Evolutionary conservation across 2,113 vertebrate genomes (phyloP).

Genomic region (Myxocyprinus asiaticus): DNA sequence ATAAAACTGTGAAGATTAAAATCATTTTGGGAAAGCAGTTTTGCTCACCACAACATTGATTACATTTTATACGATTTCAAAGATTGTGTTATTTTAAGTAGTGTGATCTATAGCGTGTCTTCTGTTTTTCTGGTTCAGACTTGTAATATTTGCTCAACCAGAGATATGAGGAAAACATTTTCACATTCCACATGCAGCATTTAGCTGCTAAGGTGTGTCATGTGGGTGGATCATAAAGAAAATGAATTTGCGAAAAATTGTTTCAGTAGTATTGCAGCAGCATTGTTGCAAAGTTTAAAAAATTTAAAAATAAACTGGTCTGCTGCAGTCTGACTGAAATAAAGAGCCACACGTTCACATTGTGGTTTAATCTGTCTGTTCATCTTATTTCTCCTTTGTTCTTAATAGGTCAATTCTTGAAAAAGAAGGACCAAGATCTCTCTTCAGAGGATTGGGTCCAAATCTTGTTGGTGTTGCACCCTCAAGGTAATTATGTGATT

Average conservation of each 20-base stretch:
- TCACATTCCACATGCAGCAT: neutral
- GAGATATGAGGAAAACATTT: no score
- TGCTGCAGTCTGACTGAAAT: no score
- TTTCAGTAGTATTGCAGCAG: no score
- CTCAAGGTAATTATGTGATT: slow-evolving; percentile 82
- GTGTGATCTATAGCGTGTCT: no score
- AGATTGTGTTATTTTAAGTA: no score
- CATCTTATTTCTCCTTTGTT: slow-evolving; percentile 23
- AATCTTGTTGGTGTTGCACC: slow-evolving; percentile 96
- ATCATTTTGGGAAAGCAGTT: neutral
- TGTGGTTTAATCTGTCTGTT: neutral
- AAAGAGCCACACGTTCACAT: no score
- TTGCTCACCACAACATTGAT: neutral
- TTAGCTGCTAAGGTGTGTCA: neutral
- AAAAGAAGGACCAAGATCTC: slow-evolving; percentile 95
- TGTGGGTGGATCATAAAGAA: neutral
- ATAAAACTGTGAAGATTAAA: neutral
- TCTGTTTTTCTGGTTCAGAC: no score
- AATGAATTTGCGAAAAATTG: neutral
- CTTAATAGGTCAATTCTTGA: slow-evolving; percentile 88
- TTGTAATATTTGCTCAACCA: no score
- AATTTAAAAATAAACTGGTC: neutral
- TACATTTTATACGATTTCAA: no score
- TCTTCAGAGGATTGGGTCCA: slow-evolving; percentile 93
- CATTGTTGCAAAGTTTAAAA: no score